Evolutionary conservation across 2,113 vertebrate genomes (phyloP).

Genomic region (Hyperopisus bebe): DNA sequence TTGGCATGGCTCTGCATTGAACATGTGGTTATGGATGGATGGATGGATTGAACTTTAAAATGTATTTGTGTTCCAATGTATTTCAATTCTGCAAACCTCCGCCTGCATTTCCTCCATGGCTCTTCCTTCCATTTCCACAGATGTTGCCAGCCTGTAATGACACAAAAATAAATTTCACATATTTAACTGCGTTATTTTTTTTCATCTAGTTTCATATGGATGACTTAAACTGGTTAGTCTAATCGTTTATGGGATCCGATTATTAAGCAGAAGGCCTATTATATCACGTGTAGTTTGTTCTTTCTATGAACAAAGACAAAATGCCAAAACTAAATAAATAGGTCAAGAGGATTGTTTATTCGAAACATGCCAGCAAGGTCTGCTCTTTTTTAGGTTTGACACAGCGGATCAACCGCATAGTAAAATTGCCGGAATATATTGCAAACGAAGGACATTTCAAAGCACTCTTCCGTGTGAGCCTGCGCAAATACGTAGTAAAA

Average conservation of each 20-base stretch:
- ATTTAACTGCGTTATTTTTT: neutral
- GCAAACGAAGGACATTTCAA: neutral
- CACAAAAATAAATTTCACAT: neutral
- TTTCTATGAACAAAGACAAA: neutral
- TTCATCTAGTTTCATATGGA: neutral
- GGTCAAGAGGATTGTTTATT: neutral
- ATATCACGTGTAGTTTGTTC: neutral
- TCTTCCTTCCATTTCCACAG: neutral
- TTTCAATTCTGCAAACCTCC: neutral
- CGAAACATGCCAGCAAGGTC: neutral
- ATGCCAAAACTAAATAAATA: neutral
- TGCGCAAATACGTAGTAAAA: neutral
- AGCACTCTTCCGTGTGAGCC: neutral
- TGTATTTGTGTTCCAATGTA: neutral
- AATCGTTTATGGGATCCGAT: neutral
- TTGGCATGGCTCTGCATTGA: neutral
- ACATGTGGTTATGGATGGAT: neutral
- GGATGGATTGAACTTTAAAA: neutral
- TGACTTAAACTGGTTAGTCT: neutral
- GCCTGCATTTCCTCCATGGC: neutral
- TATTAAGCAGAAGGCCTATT: neutral
- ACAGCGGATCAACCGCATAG: neutral
- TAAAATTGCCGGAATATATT: neutral
- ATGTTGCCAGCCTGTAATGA: neutral
- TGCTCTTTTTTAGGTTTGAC: neutral